Evolutionary conservation across 2,888 invertebrate genomes (phyloP), one percentile per base, ranked within the genome.

Genomic region (Acanthoscelides obtectus): DNA sequence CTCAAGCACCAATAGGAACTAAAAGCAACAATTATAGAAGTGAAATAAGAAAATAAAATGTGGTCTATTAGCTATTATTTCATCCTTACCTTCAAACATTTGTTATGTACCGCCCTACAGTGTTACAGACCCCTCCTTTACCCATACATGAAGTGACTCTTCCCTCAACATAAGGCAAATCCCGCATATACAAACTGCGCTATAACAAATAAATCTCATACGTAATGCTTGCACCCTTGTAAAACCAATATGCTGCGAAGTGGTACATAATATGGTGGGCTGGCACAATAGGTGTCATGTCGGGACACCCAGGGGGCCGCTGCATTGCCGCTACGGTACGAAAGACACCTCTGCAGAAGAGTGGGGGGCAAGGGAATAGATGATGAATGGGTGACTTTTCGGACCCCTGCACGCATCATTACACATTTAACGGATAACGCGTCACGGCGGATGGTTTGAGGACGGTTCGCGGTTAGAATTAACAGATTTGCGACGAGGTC

Each of bases 181-280:
- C 45, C 45, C 45, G 45, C 45, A 45, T 45, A 45, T 12, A 45
- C 45, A 45, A 12, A 45, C 45, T 12, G 12, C 45, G 12, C 25
- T 12, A 45, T 45, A 12, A 17, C 45, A 45, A 45, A 45, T 45
- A 45, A 45, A 45, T 45, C 45, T 45, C 45, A 45, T 45, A 45
- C 8, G 45, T 45, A 45, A 77, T 77, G 77, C 79, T 80, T 79
- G 79, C 80, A 79, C 80, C 80, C 80, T 81, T 81, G 80, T 81
- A 84, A 80, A 82, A 82, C 82, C 83, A 84, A 84, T 83, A 82
- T 81, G 84, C 83, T 83, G 81, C 79, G 79, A 84, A 84, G 82
- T 83, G 82, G 81, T 78, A 83, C 82, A 84, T 84, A 84, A 84
- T 84, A 81, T 83, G 83, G 83, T 84, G 79, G 83, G 81, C 82